Conservation (phyloP, 2,113 vertebrate genomes). For the Catharus minimus region DNA sequence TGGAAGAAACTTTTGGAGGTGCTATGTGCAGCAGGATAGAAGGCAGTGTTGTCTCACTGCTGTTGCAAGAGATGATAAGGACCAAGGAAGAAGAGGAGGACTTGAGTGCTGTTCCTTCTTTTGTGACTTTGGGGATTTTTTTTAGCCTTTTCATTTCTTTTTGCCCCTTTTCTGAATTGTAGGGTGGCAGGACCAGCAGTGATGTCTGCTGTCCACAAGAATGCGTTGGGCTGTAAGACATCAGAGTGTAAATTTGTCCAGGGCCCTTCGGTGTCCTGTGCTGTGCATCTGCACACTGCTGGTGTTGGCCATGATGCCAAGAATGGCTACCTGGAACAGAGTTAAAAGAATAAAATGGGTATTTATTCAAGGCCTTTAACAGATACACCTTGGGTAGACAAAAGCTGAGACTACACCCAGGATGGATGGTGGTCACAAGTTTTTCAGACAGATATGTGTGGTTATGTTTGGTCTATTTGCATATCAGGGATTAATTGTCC, state of each 20-base stretch:
- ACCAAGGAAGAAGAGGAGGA: not conserved
- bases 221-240: not conserved
- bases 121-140: not conserved
- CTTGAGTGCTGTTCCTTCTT: not conserved
- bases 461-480: rapidly evolving
- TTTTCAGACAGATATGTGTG: not conserved
- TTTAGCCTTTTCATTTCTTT: not conserved
- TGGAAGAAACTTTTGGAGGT: not conserved
- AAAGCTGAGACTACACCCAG: not conserved
- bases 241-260: not conserved
- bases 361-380: not conserved
- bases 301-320: not conserved
- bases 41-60: not conserved
- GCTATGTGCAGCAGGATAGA: not conserved
- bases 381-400: not conserved
- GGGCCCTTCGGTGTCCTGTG: not conserved
- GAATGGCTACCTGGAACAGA: not conserved
- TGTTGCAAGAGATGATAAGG: not conserved
- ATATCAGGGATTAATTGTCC: not conserved
- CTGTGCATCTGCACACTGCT: not conserved
- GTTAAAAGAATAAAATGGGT: not conserved
- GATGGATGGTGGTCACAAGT: rapidly evolving
- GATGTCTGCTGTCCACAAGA: not conserved
- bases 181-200: not conserved
- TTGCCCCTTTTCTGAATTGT: not conserved